Base-by-base conservation (phyloP, 2,797 vertebrate species). In the Parambassis ranga region DNA sequence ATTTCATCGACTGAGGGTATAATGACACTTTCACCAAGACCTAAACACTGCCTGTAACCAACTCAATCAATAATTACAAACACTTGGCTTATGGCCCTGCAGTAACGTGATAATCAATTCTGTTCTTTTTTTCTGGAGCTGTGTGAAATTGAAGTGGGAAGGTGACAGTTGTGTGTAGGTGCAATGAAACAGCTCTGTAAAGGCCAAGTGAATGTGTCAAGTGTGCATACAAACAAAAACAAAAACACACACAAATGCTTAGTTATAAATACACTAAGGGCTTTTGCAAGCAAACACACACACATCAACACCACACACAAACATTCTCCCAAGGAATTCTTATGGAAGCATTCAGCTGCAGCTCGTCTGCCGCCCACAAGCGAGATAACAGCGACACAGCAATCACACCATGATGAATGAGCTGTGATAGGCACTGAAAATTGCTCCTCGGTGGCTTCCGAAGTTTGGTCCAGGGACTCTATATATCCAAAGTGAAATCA, bases 341-440 rank as follows among this genome's bases (percentile, higher is more conserved):
- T 69, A 68, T 51, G 41, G 77, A 76, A 67, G 64, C 55, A 84
- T 79, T 83, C 60, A 71, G 70, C 71, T 31, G 56, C 10, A 63
- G 65, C 72, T 71, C 22, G 52, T 71, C 78, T 62, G 71, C 74
- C 26, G 61, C 74, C 76, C 74, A 80, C 69, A 60, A 67, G 81
- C 22, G 36, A 89, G 89, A 91, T 90, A 92, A 91, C 77, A 20
- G 79, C 70, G 62, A 90, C 87, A 83, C 79, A 51, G 79, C 85
- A 89, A 91, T 91, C 88, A 84, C 80, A 65, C 71, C 27, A 74
- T 91, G 91, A 92, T 90, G 90, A 90, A 93, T 87, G 90, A 85
- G 85, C 79, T 58, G 71, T 82, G 89, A 91, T 90, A 87, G 85
- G 64, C 68, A 67, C 72, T 65, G 84, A 82, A 90, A 91, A 91